Conservation (phyloP, 1,140 invertebrate species). For the Nebria ingens region DNA sequence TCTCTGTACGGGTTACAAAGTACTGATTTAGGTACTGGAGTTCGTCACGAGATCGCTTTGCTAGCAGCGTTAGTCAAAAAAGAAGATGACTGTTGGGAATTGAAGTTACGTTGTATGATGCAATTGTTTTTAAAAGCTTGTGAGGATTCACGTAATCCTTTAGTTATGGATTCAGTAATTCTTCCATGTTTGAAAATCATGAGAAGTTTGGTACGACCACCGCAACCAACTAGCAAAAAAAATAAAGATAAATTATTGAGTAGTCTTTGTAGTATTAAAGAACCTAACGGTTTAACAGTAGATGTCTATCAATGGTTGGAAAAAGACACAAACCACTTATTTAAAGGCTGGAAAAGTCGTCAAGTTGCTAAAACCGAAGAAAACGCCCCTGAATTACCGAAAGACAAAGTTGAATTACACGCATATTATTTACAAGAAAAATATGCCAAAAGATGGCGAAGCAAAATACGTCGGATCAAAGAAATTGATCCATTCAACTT, state of each 20-base stretch:
- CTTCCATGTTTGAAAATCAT: slow-evolving; percentile 78
- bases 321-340: slow-evolving; percentile 61
- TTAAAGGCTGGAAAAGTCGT: slow-evolving; percentile 50
- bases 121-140: slow-evolving; percentile 69
- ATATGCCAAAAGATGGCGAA: slow-evolving; percentile 54
- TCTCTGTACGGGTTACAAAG: slow-evolving; percentile 48
- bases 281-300: slow-evolving; percentile 53
- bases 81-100: slow-evolving; percentile 93
- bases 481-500: slow-evolving; percentile 38
- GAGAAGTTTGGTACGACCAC: slow-evolving; percentile 64
- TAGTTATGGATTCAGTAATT: slow-evolving; percentile 66
- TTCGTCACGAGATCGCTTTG: slow-evolving; percentile 80
- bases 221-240: slow-evolving; percentile 44
- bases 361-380: slow-evolving; percentile 24
- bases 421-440: slow-evolving; percentile 63
- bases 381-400: slow-evolving; percentile 16
- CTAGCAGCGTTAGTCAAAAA: slow-evolving; percentile 80
- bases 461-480: slow-evolving; percentile 21
- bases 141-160: slow-evolving; percentile 56
- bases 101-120: slow-evolving; percentile 81
- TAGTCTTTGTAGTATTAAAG: slow-evolving; percentile 26
- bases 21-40: slow-evolving; percentile 60
- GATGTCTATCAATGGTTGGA: slow-evolving; percentile 66
- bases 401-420: slow-evolving; percentile 36
- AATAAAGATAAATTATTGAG: slow-evolving; percentile 34